Evolutionary conservation across 1,140 invertebrate species (phyloP).

Genomic region (Uloborus diversus): DNA sequence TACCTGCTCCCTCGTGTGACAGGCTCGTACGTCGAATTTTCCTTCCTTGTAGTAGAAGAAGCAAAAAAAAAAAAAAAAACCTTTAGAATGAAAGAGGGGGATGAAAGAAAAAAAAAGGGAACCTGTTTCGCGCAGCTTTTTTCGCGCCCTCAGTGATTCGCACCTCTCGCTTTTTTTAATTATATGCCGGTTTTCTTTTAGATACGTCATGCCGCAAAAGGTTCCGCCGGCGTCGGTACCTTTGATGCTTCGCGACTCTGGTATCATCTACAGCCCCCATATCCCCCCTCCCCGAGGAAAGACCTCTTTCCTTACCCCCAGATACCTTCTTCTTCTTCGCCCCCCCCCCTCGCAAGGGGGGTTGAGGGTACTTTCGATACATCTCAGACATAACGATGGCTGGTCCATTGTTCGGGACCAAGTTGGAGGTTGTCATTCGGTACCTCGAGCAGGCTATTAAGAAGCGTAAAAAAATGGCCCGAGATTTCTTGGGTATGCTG

Average conservation of each 20-base stretch:
- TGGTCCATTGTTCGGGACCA: constrained; percentile 24
- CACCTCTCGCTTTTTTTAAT: constrained; percentile 52
- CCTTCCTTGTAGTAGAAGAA: neutral
- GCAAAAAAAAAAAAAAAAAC: constrained; percentile 1
- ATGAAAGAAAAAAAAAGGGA: constrained; percentile 17
- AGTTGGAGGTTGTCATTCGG: constrained; percentile 38
- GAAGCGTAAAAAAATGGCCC: neutral
- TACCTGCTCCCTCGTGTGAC: neutral
- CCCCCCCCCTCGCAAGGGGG: neutral
- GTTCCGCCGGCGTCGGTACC: constrained; percentile 21
- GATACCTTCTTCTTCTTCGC: neutral
- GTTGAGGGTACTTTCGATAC: constrained; percentile 13
- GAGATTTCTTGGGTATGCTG: constrained; percentile 19
- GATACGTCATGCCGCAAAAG: constrained; percentile 29
- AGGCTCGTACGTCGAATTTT: too few relatives aligned
- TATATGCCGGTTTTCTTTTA: constrained; percentile 44
- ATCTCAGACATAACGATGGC: constrained; percentile 44
- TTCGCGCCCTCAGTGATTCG: constrained; percentile 44
- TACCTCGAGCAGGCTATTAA: constrained; percentile 27
- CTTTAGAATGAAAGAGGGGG: constrained; percentile 1
- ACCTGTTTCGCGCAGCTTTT: constrained; percentile 22
- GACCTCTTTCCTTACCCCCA: neutral
- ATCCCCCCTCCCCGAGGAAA: neutral
- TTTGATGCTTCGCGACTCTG: constrained; percentile 43
- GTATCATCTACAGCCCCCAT: constrained; percentile 34